Conservation (phyloP, 2,888 invertebrate genomes). For the Altica lythri region DNA sequence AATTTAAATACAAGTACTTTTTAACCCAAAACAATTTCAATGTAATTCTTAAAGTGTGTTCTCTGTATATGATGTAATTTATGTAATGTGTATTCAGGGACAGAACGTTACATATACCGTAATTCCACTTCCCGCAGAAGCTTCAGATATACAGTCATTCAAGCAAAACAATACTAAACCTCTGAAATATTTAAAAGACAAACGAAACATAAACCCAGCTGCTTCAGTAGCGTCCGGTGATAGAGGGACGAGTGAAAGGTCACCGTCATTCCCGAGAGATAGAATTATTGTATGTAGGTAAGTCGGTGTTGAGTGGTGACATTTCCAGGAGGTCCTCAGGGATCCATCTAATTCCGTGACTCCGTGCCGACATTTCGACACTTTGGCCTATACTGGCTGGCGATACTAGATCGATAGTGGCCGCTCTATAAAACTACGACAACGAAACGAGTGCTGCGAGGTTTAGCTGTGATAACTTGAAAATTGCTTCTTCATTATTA, state of each 20-base stretch:
- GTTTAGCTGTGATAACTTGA: slow-evolving; percentile 37
- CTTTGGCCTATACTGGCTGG: no score
- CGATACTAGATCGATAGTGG: slow-evolving; percentile 34
- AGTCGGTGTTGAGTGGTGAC: slow-evolving; percentile 56
- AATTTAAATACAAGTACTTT: no score
- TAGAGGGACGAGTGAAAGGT: slow-evolving; percentile 25
- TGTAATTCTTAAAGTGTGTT: no score
- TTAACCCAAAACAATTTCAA: no score
- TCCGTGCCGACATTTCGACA: slow-evolving; percentile 54
- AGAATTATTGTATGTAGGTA: slow-evolving; percentile 55
- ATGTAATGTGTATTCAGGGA: slow-evolving; percentile 3
- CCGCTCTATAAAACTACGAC: slow-evolving; percentile 31
- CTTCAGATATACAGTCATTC: slow-evolving; percentile 10
- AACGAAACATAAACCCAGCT: slow-evolving; percentile 11
- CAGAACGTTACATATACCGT: slow-evolving; percentile 9
- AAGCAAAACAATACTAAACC: slow-evolving; percentile 18
- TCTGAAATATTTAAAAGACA: slow-evolving; percentile 21
- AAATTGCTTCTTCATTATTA: slow-evolving; percentile 41
- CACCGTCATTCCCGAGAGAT: slow-evolving; percentile 48
- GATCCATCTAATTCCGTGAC: slow-evolving; percentile 56
- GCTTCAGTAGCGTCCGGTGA: slow-evolving; percentile 9
- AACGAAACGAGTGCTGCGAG: no score
- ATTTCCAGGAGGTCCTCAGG: slow-evolving; percentile 54
- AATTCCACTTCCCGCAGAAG: slow-evolving; percentile 1
- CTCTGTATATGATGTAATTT: slow-evolving; percentile 11